Conservation (phyloP, 2,113 vertebrate genomes). For the Cairina moschata region DNA sequence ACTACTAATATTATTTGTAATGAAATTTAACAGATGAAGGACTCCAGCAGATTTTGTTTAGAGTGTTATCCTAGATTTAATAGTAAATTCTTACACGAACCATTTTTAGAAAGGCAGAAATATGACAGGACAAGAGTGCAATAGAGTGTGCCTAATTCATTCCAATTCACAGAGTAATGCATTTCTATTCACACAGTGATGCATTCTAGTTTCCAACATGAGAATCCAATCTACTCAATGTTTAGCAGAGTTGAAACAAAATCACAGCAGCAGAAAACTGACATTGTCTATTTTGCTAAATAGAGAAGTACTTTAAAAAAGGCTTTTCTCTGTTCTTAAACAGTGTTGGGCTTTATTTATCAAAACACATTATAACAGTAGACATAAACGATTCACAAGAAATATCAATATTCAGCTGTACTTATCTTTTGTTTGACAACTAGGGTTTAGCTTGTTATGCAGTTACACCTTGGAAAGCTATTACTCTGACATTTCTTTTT, state of each 20-base stretch:
- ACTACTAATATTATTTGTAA: conserved; percentile 54
- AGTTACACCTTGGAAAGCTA: not conserved
- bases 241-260: conserved; percentile 76
- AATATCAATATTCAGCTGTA: not conserved
- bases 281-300: conserved; percentile 70
- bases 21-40: conserved; percentile 73
- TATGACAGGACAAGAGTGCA: conserved; percentile 60
- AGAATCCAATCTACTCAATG: conserved; percentile 76
- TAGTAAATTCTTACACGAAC: conserved; percentile 56
- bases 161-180: conserved; percentile 76
- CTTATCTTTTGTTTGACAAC: not conserved
- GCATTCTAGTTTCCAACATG: conserved; percentile 65
- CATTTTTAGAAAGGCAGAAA: conserved; percentile 64
- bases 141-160: conserved; percentile 70
- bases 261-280: conserved; percentile 74
- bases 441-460: not conserved
- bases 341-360: conserved; percentile 18
- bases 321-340: conserved; percentile 40
- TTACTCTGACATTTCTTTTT: not conserved
- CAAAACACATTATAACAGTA: not conserved
- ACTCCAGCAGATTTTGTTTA: conserved; percentile 56
- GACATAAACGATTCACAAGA: not conserved
- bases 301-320: conserved; percentile 51
- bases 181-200: conserved; percentile 73
- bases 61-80: conserved; percentile 52